Evolutionary conservation across 2,888 invertebrate species (phyloP), one percentile per base, ranked within the genome.

Genomic region (Leucophenga montana): DNA sequence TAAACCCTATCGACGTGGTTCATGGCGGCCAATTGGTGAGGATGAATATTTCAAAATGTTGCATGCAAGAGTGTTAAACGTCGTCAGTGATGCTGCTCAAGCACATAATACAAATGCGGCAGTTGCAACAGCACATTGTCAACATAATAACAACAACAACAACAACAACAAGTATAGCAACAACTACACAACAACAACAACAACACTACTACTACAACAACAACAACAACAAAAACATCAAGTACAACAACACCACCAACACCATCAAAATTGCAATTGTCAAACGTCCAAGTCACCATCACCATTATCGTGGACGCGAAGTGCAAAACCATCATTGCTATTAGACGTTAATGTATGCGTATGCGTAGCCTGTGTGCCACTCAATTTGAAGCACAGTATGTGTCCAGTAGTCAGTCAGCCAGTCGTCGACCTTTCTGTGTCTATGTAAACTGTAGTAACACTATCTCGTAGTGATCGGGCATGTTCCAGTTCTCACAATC

Each of bases 1-100:
- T 11, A 97, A 97, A 89, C 97, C 97, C 27, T 97, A 97, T 88
- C 91, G 96, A 89, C 92, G 93, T 90, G 94, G 94, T 92, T 97
- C 97, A 8, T 97, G 97, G 97, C 92, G 97, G 83, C 97, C 97
- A 14, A 97, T 97, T 76, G 97, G 92, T 76, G 87, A 89, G 89
- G 86, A 88, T 84, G 86, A 85, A 85, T 85, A 85, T 86, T 80
- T 78, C 80, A 85, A 79, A 86, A 86, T 85, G 85, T 85, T 86
- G 86, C 86, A 86, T 86, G 86, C 85, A 81, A 82, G 86, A 77
- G 86, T 85, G 70, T 78, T 85, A 79, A 80, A 82, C 78, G 84
- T 75, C 80, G 71, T 69, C 78, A 76, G 73, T 73, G 68, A 69
- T 72, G 67, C 66, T 68, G 68, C 67, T 69, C 33, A 14, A 44